Base-by-base conservation (phyloP, 2,797 vertebrate species). In the Novumbra hubbsi region DNA sequence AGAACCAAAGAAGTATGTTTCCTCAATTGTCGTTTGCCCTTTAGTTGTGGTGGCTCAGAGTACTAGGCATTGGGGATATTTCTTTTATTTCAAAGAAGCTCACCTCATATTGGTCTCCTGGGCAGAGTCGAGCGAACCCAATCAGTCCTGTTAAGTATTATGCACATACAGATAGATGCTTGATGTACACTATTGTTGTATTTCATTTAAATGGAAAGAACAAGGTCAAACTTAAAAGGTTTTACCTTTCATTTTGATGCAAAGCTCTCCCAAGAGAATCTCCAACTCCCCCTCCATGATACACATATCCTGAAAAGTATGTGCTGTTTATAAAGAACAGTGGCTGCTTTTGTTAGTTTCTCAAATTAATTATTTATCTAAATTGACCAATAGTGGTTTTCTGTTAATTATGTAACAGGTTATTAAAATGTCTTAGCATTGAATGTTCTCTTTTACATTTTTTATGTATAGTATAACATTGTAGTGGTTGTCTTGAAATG, bases 61-160 rank as follows among this genome's bases (percentile, higher is more conserved):
- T 4, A 11, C 27, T 28, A 17, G 32, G 76, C 75, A 76, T 8
- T 79, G 73, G 70, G 75, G 77, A 76, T 48, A 17, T 17, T 28
- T 65, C 17, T 32, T 30, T 28, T 32, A 30, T 32, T 66, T 12
- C 24, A n/a, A 55, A 67, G 69, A 30, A 28, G 11, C 84, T 88
- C 77, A 99, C 98, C 97, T 98, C 97, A 7, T 99, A 99, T 71
- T 98, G 97, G 88, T 99, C 98, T 80, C 98, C 97, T 0, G 97
- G 97, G 78, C 97, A 99, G 71, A 99, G 96, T 1, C 98, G 94
- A 55, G 98, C 97, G 4, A 96, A 99, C 62, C 97, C 98, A 74
- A 98, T 96, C 90, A 99, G 89, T 66, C 97, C 97, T 98, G 88
- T 1, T 63, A 79, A 83, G 78, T 62, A 75, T 65, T 57, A 11